A percentile compares a stretch with the other conserved stretches of the same genome.
Evolutionary conservation across 2,888 invertebrate genomes (phyloP).

Genomic region (Tortricodes alternella): DNA sequence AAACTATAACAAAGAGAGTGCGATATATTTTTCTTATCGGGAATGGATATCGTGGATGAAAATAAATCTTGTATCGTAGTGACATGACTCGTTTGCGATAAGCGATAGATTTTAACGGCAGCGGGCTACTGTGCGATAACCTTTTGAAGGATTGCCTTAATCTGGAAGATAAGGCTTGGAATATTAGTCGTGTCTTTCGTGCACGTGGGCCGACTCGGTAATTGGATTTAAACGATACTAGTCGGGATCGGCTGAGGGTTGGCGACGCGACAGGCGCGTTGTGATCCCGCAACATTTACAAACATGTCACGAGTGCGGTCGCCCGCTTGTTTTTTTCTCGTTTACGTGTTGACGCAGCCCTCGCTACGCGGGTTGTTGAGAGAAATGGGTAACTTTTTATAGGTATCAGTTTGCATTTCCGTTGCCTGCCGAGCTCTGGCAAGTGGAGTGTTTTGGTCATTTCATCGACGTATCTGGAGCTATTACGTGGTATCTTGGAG

Average conservation of each 20-base stretch:
- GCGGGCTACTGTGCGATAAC: slow-evolving; percentile 73
- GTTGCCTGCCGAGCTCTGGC: slow-evolving; percentile 40
- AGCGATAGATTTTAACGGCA: slow-evolving; percentile 60
- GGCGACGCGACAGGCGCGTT: slow-evolving; percentile 17
- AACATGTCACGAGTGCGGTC: slow-evolving; percentile 65
- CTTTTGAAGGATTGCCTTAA: slow-evolving; percentile 60
- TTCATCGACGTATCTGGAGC: slow-evolving; percentile 40
- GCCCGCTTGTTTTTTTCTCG: slow-evolving; percentile 52
- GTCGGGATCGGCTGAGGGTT: slow-evolving; percentile 55
- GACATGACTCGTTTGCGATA: slow-evolving; percentile 52
- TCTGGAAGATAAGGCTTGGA: slow-evolving; percentile 65
- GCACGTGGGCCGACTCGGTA: slow-evolving; percentile 64
- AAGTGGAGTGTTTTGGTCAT: slow-evolving; percentile 48
- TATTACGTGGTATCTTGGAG: slow-evolving; percentile 46
- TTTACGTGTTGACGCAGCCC: slow-evolving; percentile 47
- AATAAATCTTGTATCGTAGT: slow-evolving; percentile 66
- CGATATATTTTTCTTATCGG: slow-evolving; percentile 55
- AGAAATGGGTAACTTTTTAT: slow-evolving; percentile 67
- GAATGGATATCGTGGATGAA: slow-evolving; percentile 52
- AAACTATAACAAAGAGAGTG: slow-evolving; percentile 35
- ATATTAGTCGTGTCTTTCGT: slow-evolving; percentile 37
- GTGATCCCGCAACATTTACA: slow-evolving; percentile 66
- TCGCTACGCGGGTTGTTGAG: slow-evolving; percentile 53
- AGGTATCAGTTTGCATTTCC: slow-evolving; percentile 48
- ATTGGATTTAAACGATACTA: slow-evolving; percentile 61